Conservation (phyloP, 1,140 invertebrate genomes). For the Zophobas morio region DNA sequence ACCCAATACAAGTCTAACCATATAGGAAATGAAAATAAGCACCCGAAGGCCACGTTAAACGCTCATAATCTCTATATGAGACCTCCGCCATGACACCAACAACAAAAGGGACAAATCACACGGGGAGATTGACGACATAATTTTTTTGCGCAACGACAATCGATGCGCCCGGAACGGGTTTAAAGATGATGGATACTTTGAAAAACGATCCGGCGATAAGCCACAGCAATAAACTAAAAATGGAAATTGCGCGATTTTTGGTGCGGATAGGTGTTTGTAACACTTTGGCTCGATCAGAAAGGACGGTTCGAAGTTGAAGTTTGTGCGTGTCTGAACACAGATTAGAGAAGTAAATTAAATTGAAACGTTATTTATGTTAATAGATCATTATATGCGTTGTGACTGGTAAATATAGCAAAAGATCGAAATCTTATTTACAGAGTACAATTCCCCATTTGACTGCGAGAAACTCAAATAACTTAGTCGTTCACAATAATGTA, state of each 20-base stretch:
- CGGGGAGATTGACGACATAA: constrained; percentile 10
- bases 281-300: too few species aligned
- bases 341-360: too few species aligned
- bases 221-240: constrained; percentile 2
- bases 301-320: too few species aligned
- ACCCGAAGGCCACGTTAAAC: constrained; percentile 10
- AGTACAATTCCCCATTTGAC: too few species aligned
- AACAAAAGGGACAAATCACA: constrained; percentile 14
- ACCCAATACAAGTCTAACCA: constrained; percentile 1
- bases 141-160: neutral
- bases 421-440: too few species aligned
- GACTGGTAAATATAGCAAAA: too few species aligned
- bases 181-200: constrained; percentile 1
- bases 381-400: too few species aligned
- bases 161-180: neutral
- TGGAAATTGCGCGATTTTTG: neutral
- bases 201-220: neutral
- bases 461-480: too few species aligned
- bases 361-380: too few species aligned
- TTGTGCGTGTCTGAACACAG: too few species aligned
- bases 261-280: too few species aligned
- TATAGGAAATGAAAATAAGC: constrained; percentile 13
- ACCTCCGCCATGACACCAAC: constrained; percentile 6
- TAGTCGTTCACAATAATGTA: too few species aligned
- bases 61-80: neutral